phyloP scores from a whole-genome alignment of 2,888 invertebrate species.

The Taenaris catops region DNA sequence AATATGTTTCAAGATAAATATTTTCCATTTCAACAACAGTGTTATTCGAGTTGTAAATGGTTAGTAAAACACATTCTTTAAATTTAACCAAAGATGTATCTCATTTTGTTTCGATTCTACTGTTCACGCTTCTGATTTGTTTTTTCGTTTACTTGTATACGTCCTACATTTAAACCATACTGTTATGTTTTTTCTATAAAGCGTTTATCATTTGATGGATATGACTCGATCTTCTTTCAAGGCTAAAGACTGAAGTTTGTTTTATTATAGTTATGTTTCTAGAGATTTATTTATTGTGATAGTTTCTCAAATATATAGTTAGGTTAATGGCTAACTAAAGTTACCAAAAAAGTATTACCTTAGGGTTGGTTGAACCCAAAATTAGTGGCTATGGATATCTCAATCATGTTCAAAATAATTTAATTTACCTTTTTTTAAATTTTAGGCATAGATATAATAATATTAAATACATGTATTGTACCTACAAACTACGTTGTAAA shows the following conservation, averaged over 20 bases:
- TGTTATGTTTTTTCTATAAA: slow-evolving; percentile 1
- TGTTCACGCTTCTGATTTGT: no score
- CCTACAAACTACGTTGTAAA: slow-evolving; percentile 23
- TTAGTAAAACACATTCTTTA: slow-evolving; percentile 13
- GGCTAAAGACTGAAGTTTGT: slow-evolving; percentile 67
- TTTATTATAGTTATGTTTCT: slow-evolving; percentile 63
- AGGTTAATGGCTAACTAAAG: slow-evolving; percentile 62
- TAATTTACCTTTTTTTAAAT: slow-evolving; percentile 28
- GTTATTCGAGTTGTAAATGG: slow-evolving; percentile 1
- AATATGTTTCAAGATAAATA: slow-evolving; percentile 18
- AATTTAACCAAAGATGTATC: slow-evolving; percentile 27
- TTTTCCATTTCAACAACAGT: slow-evolving; percentile 13
- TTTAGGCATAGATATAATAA: slow-evolving; percentile 15
- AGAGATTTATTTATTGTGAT: slow-evolving; percentile 75
- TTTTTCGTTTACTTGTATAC: no score
- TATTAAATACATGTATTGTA: slow-evolving; percentile 9
- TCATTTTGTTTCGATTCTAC: slow-evolving; percentile 18
- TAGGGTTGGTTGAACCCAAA: slow-evolving; percentile 54
- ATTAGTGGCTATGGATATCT: slow-evolving; percentile 57
- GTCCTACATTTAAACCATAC: no score
- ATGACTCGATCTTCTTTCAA: slow-evolving; percentile 37
- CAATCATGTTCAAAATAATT: slow-evolving; percentile 38
- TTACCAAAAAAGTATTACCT: slow-evolving; percentile 78
- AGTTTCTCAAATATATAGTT: slow-evolving; percentile 41
- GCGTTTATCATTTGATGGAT: slow-evolving; percentile 4